These are phyloP conservation scores for Protomyctophum bolini DNA, from an alignment of 2,113 vertebrate species.

Conservation along the genomic window DNA sequence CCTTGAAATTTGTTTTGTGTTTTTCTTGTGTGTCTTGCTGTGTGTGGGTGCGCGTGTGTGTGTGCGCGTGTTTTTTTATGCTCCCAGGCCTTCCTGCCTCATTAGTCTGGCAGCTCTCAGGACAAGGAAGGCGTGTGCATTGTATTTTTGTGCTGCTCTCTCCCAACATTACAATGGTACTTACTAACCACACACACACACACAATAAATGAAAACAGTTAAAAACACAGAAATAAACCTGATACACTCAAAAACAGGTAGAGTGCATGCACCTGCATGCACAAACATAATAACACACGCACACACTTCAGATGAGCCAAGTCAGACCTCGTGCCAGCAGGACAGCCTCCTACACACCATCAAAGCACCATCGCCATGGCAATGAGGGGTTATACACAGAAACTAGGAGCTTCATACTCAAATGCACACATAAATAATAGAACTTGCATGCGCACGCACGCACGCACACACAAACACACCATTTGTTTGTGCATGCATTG, in stretches of 20 bases:
- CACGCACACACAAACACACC: too few species aligned
- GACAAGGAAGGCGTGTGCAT: slow-evolving; percentile 2
- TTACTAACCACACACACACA: slow-evolving; percentile 4
- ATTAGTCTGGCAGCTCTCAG: slow-evolving; percentile 17
- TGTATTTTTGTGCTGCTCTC: not conserved
- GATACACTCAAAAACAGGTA: too few species aligned
- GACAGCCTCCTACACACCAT: not conserved
- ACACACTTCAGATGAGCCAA: slow-evolving; percentile 3
- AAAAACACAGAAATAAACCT: too few species aligned
- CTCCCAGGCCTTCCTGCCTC: slow-evolving; percentile 12
- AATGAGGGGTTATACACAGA: slow-evolving; percentile 1
- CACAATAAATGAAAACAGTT: not conserved
- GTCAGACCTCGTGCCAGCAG: slow-evolving; percentile 1
- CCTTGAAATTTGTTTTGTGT: not conserved
- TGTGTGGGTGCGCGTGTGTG: not conserved
- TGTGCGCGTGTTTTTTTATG: slow-evolving; percentile 4
- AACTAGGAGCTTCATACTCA: not conserved
- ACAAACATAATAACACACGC: too few species aligned
- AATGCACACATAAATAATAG: not conserved
- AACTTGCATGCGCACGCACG: too few species aligned
- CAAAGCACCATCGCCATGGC: slow-evolving; percentile 11
- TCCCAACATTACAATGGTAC: not conserved
- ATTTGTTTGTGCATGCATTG: too few species aligned
- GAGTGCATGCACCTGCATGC: too few species aligned
- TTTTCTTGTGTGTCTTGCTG: not conserved